These are phyloP conservation scores for Semibalanus balanoides DNA, from an alignment of 1,140 invertebrate species.

Conservation along the genomic window DNA sequence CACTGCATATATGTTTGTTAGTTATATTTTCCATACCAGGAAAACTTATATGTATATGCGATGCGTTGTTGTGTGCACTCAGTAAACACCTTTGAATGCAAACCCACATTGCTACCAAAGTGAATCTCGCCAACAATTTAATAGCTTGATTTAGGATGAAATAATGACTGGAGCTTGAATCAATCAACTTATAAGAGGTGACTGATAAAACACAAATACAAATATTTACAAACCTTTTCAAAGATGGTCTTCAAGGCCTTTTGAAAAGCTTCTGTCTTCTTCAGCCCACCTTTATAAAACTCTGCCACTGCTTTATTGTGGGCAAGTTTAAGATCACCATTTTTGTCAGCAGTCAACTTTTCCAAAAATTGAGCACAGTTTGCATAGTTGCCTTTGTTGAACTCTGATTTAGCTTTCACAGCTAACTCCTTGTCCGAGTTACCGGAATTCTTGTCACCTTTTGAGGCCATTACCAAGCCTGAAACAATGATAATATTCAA, in stretches of 20 bases:
- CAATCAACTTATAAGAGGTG: too few relatives aligned
- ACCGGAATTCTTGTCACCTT: not conserved
- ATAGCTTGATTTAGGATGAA: too few relatives aligned
- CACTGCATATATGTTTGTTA: too few relatives aligned
- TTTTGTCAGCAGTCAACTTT: constrained; percentile 41
- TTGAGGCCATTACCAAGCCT: not conserved
- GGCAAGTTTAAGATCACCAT: constrained; percentile 49
- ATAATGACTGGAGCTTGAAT: too few relatives aligned
- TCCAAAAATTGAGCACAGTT: constrained; percentile 30
- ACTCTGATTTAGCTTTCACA: not conserved
- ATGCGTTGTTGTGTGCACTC: too few relatives aligned
- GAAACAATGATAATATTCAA: too few relatives aligned
- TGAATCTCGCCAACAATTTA: too few relatives aligned
- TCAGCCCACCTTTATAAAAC: constrained; percentile 51
- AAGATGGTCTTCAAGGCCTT: not conserved
- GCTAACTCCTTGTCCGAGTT: not conserved
- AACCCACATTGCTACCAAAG: too few relatives aligned
- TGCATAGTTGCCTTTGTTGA: not conserved
- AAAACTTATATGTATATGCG: too few relatives aligned
- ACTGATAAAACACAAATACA: too few relatives aligned
- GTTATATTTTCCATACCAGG: too few relatives aligned
- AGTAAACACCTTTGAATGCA: too few relatives aligned
- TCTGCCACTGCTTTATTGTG: constrained; percentile 58
- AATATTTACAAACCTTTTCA: not conserved
- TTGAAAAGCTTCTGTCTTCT: constrained; percentile 35